phyloP scores from a whole-genome alignment of 2,113 vertebrate species.

The Manacus vitellinus region DNA sequence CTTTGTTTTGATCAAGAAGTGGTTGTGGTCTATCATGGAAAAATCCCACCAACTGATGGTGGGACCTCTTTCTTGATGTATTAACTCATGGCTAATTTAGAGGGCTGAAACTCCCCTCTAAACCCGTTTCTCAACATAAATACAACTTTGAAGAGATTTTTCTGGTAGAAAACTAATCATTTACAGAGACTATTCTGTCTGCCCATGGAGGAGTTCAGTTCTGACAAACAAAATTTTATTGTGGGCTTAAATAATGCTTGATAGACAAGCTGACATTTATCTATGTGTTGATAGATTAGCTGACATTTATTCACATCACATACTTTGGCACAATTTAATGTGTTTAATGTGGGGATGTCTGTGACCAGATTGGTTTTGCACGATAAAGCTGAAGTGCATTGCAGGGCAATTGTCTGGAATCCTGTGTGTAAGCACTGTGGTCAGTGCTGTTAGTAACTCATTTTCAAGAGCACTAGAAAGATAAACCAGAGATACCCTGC shows the following conservation, averaged over 20 bases:
- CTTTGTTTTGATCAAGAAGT: neutral
- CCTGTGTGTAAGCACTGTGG: neutral
- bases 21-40: neutral
- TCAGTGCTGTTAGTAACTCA: neutral
- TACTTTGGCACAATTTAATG: neutral
- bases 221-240: neutral
- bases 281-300: neutral
- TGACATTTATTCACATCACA: neutral
- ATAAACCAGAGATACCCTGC: constrained; percentile 7
- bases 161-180: neutral
- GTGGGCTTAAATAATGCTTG: neutral
- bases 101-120: neutral
- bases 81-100: neutral
- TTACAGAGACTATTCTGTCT: neutral
- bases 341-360: constrained; percentile 23
- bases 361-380: constrained; percentile 13
- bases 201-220: neutral
- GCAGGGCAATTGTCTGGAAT: neutral
- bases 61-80: neutral
- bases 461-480: constrained; percentile 21
- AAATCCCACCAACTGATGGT: neutral
- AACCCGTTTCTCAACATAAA: neutral
- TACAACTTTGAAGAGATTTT: neutral
- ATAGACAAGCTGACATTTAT: neutral
- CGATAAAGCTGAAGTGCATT: constrained; percentile 7